Conservation (phyloP, 1,140 invertebrate species). For the Calliphora vicina region DNA sequence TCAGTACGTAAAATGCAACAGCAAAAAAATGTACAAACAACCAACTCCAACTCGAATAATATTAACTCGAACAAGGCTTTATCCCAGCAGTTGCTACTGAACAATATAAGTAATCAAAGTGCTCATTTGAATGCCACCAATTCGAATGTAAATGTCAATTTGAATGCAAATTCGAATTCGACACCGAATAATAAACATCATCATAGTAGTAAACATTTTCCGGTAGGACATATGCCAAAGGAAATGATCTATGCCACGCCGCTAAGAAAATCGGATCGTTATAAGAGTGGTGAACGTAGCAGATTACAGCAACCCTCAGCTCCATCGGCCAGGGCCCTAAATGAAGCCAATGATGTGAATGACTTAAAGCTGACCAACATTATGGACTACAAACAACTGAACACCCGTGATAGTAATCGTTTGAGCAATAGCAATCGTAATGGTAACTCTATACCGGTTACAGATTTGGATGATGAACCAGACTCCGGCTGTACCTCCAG, state of each 20-base stretch:
- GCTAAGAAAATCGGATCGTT: conserved; percentile 61
- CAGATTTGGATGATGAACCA: conserved; percentile 57
- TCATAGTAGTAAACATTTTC: conserved; percentile 39
- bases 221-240: conserved; percentile 51
- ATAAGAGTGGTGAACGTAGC: conserved; percentile 58
- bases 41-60: conserved; percentile 9
- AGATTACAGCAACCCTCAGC: conserved; percentile 40
- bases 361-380: conserved; percentile 55
- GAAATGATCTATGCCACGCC: conserved; percentile 62
- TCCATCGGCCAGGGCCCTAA: background rate
- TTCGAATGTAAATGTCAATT: conserved; percentile 4
- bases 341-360: conserved; percentile 27
- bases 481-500: conserved; percentile 52
- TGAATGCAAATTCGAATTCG: conserved; percentile 46
- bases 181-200: conserved; percentile 37
- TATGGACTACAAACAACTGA: conserved; percentile 41
- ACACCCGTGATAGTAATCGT: conserved; percentile 51
- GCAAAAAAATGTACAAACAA: conserved; percentile 41
- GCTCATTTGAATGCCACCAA: conserved; percentile 21
- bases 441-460: conserved; percentile 54
- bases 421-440: conserved; percentile 48
- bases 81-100: conserved; percentile 43
- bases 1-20: conserved; percentile 61
- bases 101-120: conserved; percentile 52
- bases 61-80: conserved; percentile 40